A percentile compares a stretch with the other conserved stretches of the same genome.
Evolutionary conservation across 2,797 vertebrate genomes (phyloP).

Genomic region (Glossophaga mutica): DNA sequence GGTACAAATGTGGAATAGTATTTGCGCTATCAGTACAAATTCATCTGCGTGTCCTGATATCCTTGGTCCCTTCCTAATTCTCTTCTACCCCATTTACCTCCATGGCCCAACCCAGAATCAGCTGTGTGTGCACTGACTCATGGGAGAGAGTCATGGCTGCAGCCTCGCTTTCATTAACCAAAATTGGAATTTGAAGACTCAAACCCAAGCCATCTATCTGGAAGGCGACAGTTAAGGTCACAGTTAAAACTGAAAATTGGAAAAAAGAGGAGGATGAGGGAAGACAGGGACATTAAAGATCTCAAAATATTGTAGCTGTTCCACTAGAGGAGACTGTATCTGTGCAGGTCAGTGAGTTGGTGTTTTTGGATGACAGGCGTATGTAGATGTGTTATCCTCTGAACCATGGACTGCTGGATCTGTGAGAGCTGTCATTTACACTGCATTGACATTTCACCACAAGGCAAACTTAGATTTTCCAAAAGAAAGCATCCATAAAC

Average conservation of each 20-base stretch:
- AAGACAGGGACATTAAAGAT: not conserved
- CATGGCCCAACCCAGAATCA: not conserved
- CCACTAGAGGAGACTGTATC: rapidly evolving
- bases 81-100: not conserved
- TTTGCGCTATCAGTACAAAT: not conserved
- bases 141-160: not conserved
- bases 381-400: not conserved
- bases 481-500: constrained; percentile 49
- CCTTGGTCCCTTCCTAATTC: not conserved
- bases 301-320: not conserved
- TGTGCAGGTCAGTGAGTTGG: not conserved
- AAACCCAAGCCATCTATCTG: not conserved
- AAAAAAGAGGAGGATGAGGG: not conserved
- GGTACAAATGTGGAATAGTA: not conserved
- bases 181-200: not conserved
- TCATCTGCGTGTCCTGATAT: not conserved
- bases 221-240: not conserved
- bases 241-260: not conserved
- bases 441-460: constrained; percentile 53
- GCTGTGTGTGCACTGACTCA: not conserved
- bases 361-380: not conserved
- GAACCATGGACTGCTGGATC: not conserved
- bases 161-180: not conserved
- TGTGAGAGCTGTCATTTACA: constrained; percentile 23
- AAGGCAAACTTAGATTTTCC: constrained; percentile 58